Evolutionary conservation across 2,888 invertebrate genomes (phyloP), one percentile per base, ranked within the genome.

Genomic region (Oxyteleia sp.): DNA sequence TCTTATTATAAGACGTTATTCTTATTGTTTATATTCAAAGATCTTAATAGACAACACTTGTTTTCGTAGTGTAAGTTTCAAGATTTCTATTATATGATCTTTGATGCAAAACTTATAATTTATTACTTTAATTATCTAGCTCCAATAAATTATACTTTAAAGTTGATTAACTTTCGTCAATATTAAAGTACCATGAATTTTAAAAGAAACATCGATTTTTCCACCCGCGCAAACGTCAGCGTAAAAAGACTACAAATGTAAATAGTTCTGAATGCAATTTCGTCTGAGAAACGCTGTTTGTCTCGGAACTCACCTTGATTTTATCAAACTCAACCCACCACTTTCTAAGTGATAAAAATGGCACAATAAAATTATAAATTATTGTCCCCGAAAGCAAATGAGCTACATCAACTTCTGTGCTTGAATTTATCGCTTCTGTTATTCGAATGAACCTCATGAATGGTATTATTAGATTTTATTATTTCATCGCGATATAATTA

Each of bases 321-420:
- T 38, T 2, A n/a, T 38, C 3, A 7, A 38, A 38, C 8, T 8
- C 32, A 32, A 7, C 32, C 32, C 38, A 38, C n/a, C 2, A n/a
- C 38, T 38, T 38, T 38, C n/a, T 38, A 38, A 38, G n/a, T n/a
- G 38, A 38, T 38, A 38, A 38, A 38, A 38, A 38, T 38, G 13
- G 13, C n/a, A 38, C 38, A 38, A 38, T 38, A 38, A 38, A 38
- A 38, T 38, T 38, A 38, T 38, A 38, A 11, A 38, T 38, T 38
- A 38, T 38, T 11, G 38, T n/a, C n/a, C 32, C n/a, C 38, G n/a
- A 38, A 38, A 38, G n/a, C n/a, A 38, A 38, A 38, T 38, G 2
- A 38, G 38, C 38, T 1, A 10, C 10, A 1, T 10, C 10, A 32
- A 5, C 32, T 32, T 7, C 32, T 1, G 11, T 4, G 13, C n/a